Percentiles rank a stretch among this genome's conserved stretches.
These are phyloP conservation scores for Picathartes gymnocephalus DNA, from an alignment of 2,113 vertebrate species.

Conservation along the genomic window DNA sequence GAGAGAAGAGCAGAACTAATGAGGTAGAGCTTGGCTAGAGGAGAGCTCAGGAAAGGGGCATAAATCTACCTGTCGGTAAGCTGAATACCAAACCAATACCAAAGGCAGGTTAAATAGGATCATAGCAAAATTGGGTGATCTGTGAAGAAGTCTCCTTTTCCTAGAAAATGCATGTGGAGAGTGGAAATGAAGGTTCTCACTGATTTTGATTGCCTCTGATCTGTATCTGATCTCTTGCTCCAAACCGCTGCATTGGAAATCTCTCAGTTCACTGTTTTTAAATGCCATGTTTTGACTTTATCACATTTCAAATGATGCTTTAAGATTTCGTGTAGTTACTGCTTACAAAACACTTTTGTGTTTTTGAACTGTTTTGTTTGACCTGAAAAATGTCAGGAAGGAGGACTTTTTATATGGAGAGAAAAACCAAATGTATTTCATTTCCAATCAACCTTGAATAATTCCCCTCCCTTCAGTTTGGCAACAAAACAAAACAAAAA, in stretches of 20 bases:
- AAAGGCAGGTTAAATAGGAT: background rate
- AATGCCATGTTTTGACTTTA: background rate
- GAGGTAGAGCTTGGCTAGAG: background rate
- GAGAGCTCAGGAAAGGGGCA: background rate
- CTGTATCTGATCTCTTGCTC: background rate
- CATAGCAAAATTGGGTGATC: background rate
- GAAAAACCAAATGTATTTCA: background rate
- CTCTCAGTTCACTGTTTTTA: background rate
- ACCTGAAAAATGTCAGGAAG: background rate
- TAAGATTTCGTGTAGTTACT: background rate
- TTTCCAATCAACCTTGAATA: background rate
- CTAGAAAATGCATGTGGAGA: background rate
- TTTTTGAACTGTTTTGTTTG: background rate
- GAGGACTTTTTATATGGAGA: background rate
- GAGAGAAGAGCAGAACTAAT: background rate
- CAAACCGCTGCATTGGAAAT: background rate
- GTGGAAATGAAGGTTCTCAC: background rate
- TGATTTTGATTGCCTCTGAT: background rate
- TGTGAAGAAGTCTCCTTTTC: too few species aligned
- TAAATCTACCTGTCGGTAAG: background rate
- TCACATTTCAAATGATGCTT: background rate
- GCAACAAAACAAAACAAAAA: background rate
- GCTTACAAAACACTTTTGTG: background rate
- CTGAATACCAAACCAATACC: background rate
- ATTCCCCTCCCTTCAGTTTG: background rate